Conservation (phyloP, 2,797 vertebrate species). For the Sebastes diploproa region DNA sequence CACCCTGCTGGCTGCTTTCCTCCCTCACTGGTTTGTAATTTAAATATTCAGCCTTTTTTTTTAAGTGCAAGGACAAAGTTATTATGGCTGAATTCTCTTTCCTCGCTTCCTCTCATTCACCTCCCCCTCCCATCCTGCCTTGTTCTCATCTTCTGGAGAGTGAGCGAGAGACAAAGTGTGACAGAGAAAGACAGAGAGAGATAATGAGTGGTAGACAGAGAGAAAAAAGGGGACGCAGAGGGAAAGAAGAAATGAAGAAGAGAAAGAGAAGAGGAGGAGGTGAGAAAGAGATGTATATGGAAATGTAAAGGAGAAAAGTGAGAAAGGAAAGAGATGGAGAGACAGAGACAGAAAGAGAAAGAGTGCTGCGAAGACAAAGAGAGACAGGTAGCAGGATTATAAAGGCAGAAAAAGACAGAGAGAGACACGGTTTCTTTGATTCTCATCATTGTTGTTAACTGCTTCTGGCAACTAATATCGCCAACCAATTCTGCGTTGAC, state of each 20-base stretch:
- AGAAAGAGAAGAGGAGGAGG: slow-evolving; percentile 17
- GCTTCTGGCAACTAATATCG: background rate
- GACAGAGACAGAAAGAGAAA: background rate
- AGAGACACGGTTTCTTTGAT: background rate
- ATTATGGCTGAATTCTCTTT: slow-evolving; percentile 48
- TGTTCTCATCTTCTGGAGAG: slow-evolving; percentile 23
- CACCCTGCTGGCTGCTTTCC: slow-evolving; percentile 50
- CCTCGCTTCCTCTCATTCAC: slow-evolving; percentile 41
- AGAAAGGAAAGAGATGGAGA: background rate
- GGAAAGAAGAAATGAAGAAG: slow-evolving; percentile 6
- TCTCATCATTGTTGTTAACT: background rate
- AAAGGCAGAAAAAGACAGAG: background rate
- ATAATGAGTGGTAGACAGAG: slow-evolving; percentile 43
- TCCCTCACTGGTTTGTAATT: slow-evolving; percentile 58
- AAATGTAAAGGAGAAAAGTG: slow-evolving; percentile 6
- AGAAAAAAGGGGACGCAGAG: background rate
- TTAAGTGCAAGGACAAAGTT: slow-evolving; percentile 65
- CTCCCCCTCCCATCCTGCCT: slow-evolving; percentile 1
- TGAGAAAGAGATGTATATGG: slow-evolving; percentile 19
- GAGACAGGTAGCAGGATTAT: background rate
- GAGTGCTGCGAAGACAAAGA: background rate
- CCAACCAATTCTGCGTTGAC: background rate
- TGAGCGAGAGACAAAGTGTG: slow-evolving; percentile 15
- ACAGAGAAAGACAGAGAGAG: slow-evolving; percentile 28
- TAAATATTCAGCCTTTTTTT: slow-evolving; percentile 66